Percentiles rank a stretch among this genome's conserved stretches.
Conservation (phyloP, 1,140 invertebrate genomes). For the Ditylenchus dipsaci region DNA sequence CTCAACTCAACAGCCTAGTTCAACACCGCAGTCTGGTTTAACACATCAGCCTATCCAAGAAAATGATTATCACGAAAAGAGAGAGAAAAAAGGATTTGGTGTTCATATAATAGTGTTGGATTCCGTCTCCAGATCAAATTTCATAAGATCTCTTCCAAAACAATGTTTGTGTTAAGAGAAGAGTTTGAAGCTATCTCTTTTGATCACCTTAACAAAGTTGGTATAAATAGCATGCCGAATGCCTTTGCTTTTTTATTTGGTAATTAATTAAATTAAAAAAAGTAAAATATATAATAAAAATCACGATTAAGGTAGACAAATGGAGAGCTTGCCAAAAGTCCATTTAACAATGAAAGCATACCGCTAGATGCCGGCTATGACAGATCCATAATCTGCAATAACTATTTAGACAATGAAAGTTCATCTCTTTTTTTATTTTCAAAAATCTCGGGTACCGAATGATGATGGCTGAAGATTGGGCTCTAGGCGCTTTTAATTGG, state of each 20-base stretch:
- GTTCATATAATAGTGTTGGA: conserved; percentile 26
- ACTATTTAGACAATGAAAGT: background rate
- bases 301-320: background rate
- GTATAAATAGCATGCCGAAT: conserved; percentile 32
- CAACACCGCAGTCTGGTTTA: too few relatives aligned
- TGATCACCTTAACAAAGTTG: conserved; percentile 22
- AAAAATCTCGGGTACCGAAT: conserved; percentile 7
- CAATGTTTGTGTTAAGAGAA: conserved; percentile 8
- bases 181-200: conserved; percentile 24
- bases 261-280: background rate
- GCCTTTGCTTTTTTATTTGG: conserved; percentile 30
- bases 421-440: background rate
- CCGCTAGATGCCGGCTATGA: background rate
- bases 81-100: conserved; percentile 3
- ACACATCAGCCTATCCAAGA: too few relatives aligned
- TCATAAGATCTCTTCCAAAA: conserved; percentile 22
- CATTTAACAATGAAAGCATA: background rate
- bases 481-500: conserved; percentile 9
- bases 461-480: conserved; percentile 12
- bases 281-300: too few relatives aligned
- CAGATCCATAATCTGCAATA: background rate
- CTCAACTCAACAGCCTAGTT: too few relatives aligned
- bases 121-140: conserved; percentile 14
- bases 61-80: background rate
- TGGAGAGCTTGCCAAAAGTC: background rate